Base-by-base conservation (phyloP, 2,888 invertebrate genomes). In the Dicyrtomina minuta region DNA sequence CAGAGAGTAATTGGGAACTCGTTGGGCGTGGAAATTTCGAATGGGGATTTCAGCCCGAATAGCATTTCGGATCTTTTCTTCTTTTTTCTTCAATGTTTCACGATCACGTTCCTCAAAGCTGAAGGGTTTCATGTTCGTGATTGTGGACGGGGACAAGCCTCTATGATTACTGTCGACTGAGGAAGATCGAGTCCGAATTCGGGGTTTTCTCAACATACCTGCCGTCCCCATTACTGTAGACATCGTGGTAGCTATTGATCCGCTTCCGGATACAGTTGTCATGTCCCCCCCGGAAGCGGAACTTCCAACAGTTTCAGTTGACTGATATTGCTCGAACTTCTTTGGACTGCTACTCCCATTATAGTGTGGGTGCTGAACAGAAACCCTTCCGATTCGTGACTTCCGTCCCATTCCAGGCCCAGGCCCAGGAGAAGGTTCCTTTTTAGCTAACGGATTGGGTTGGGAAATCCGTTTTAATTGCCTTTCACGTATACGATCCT, bases 61-160 rank as follows among this genome's bases (percentile, higher is more conserved):
- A 62, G 79, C 80, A 73, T 85, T 84, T 73, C 86, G 85, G 10
- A 89, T 86, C 75, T 84, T 84, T 77, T 87, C 85, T 73, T 89
- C 87, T 74, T 86, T 87, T 67, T 84, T 86, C 51, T 83, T 82
- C 62, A 84, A 82, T 27, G 86, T 77, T 68, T 84, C 82, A 79
- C 86, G 86, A 80, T 90, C 86, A 15, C 88, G 81, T 66, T 86
- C 83, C 70, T 89, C 89, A 82, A 91, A 91, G 74, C 88, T 89
- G 79, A 90, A 90, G 15, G 90, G 90, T 66, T 82, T 59, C 2
- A 75, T 56, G 1, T 71, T 71, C 33, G 33, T 33, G 3, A 3
- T 8, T 8, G 8, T 33, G n/a, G n/a, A n/a, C 8, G 33, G 33
- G 8, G 33, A 33, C 4, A 33, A 3, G 3, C 33, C 33, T 8